phyloP scores from a whole-genome alignment of 92 coral and sea anemone genomes.

The Desmophyllum pertusum region DNA sequence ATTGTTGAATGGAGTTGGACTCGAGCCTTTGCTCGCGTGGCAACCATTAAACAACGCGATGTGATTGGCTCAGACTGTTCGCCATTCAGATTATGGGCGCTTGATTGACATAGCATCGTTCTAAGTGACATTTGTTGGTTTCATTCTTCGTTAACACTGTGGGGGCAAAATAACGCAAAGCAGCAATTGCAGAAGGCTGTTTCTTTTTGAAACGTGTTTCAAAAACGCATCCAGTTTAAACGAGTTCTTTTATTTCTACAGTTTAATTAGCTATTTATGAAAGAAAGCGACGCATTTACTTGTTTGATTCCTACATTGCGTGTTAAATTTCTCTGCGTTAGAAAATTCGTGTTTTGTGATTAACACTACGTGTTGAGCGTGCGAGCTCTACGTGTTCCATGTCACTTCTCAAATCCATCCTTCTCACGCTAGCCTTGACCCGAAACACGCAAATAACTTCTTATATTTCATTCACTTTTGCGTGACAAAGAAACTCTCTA shows the following conservation, averaged over 20 bases:
- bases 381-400: neutral
- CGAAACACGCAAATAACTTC: slow-evolving; percentile 17
- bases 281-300: neutral
- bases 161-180: slow-evolving; percentile 3
- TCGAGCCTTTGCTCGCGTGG: slow-evolving; percentile 54
- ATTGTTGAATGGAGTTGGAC: slow-evolving; percentile 35
- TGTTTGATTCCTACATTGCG: slow-evolving; percentile 1
- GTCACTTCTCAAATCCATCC: neutral
- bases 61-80: slow-evolving; percentile 35
- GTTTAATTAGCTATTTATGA: neutral
- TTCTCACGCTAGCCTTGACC: slow-evolving; percentile 32
- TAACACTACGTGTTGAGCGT: slow-evolving; percentile 5
- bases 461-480: slow-evolving; percentile 30
- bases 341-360: neutral
- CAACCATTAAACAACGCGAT: slow-evolving; percentile 27
- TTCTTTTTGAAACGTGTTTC: neutral
- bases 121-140: slow-evolving; percentile 29
- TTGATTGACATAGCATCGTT: slow-evolving; percentile 27
- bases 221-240: neutral
- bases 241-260: neutral
- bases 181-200: neutral
- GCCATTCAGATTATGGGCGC: neutral
- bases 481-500: slow-evolving; percentile 31
- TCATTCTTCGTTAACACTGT: slow-evolving; percentile 12
- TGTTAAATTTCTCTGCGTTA: neutral